Conservation (phyloP, 1,140 invertebrate species). For the Diorhabda carinulata region DNA sequence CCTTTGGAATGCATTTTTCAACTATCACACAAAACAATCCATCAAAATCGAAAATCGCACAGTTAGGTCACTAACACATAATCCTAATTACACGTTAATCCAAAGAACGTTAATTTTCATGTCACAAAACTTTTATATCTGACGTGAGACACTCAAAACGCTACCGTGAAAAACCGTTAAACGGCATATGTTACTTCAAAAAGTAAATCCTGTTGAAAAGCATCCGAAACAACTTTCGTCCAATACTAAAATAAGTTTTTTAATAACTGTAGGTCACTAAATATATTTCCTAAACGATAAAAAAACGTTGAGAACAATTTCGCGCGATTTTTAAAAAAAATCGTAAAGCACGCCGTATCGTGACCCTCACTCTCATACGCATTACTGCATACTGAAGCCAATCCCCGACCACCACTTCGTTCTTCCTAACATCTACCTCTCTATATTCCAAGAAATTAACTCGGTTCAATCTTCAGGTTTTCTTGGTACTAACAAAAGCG, state of each 20-base stretch:
- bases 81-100: neutral
- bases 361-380: neutral
- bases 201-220: no score
- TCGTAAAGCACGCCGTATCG: neutral
- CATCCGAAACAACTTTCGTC: no score
- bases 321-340: neutral
- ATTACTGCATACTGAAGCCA: neutral
- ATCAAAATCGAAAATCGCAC: neutral
- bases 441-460: neutral
- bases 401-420: neutral
- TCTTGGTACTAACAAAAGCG: neutral
- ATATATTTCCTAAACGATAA: neutral
- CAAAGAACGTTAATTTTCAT: neutral
- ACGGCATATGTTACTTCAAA: neutral
- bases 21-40: neutral
- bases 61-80: neutral
- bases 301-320: neutral
- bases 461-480: constrained; percentile 1
- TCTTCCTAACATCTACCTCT: neutral
- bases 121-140: neutral
- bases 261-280: neutral
- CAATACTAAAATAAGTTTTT: no score
- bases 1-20: neutral
- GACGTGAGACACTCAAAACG: neutral
- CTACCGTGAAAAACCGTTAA: neutral